A percentile compares a stretch with the other conserved stretches of the same genome.
Conservation (phyloP, 2,113 vertebrate genomes). For the Engraulis encrasicolus region DNA sequence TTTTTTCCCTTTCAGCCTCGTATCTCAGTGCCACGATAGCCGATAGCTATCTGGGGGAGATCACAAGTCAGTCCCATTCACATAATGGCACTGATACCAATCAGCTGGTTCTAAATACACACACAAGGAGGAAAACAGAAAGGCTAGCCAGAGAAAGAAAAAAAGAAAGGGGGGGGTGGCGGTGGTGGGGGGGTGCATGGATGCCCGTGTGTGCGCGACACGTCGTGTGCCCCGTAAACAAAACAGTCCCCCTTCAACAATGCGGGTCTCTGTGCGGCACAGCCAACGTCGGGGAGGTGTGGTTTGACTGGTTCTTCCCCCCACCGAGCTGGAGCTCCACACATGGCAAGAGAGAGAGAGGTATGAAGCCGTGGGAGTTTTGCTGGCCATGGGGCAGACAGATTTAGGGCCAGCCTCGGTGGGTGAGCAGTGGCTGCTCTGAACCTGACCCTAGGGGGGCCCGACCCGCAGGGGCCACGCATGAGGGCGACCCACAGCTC, state of each 20-base stretch:
- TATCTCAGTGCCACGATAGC: slow-evolving; percentile 28
- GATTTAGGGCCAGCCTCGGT: neutral
- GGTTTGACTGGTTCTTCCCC: no score
- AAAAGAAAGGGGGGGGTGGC: no score
- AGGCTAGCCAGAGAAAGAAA: neutral
- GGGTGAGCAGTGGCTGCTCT: neutral
- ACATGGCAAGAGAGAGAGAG: neutral
- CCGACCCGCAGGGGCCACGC: neutral
- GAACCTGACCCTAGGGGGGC: neutral
- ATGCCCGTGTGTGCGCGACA: neutral
- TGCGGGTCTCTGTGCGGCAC: neutral
- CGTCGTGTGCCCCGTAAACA: neutral
- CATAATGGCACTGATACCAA: slow-evolving; percentile 40
- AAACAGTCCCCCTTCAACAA: neutral
- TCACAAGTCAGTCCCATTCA: slow-evolving; percentile 24
- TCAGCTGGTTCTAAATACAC: slow-evolving; percentile 41
- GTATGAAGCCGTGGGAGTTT: slow-evolving; percentile 4
- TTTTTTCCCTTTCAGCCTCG: slow-evolving; percentile 34
- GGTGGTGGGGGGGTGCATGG: neutral
- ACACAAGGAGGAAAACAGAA: neutral
- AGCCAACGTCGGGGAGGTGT: neutral
- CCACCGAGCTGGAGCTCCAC: neutral
- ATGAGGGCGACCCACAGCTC: neutral
- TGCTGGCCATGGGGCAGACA: neutral
- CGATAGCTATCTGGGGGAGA: slow-evolving; percentile 39